Conservation (phyloP, 2,888 invertebrate genomes). For the Choreutis nemorana region DNA sequence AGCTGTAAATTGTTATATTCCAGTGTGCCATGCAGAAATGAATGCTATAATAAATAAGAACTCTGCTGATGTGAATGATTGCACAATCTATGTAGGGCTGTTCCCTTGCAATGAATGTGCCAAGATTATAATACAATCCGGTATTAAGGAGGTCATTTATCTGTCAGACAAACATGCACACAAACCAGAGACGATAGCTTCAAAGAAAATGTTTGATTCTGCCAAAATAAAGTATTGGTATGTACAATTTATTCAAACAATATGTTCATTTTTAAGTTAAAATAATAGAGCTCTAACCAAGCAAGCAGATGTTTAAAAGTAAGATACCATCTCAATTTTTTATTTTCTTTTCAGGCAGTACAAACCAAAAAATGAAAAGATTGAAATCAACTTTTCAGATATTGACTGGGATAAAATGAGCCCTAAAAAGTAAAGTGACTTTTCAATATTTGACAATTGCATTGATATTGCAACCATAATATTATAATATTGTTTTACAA, state of each 20-base stretch:
- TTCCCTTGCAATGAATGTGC: slow-evolving; percentile 99
- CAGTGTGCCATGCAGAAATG: slow-evolving; percentile 97
- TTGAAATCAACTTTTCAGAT: slow-evolving; percentile 74
- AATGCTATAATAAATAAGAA: slow-evolving; percentile 97
- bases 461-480: neutral
- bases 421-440: slow-evolving; percentile 9
- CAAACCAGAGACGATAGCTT: slow-evolving; percentile 74
- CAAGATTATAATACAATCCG: slow-evolving; percentile 94
- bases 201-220: slow-evolving; percentile 83
- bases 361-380: slow-evolving; percentile 65
- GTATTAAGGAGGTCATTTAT: slow-evolving; percentile 81
- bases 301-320: neutral
- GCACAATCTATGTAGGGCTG: slow-evolving; percentile 86
- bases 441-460: neutral
- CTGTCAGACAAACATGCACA: slow-evolving; percentile 82
- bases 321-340: slow-evolving; percentile 6
- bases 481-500: too few relatives aligned
- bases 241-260: slow-evolving; percentile 13
- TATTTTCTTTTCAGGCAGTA: slow-evolving; percentile 64
- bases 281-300: too few relatives aligned
- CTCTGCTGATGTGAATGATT: slow-evolving; percentile 75
- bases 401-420: slow-evolving; percentile 61
- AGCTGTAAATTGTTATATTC: slow-evolving; percentile 20
- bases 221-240: slow-evolving; percentile 76
- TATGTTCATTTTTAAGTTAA: too few relatives aligned